phyloP scores from a whole-genome alignment of 1,140 invertebrate species.

The Andricus grossulariae region DNA sequence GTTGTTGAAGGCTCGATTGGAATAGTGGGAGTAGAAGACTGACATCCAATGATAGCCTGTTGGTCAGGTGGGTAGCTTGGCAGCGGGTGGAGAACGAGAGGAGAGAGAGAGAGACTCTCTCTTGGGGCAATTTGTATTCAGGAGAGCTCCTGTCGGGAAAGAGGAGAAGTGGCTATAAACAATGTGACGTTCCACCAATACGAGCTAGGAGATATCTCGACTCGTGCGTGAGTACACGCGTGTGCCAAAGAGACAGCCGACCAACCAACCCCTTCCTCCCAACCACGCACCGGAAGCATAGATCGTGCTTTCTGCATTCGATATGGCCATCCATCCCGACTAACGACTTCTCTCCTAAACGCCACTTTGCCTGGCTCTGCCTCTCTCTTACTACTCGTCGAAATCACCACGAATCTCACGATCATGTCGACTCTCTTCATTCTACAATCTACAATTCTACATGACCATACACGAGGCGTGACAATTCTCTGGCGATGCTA shows the following conservation, averaged over 20 bases:
- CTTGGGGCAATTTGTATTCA: constrained; percentile 68
- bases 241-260: constrained; percentile 64
- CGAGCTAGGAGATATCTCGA: constrained; percentile 54
- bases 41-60: background rate
- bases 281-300: constrained; percentile 67
- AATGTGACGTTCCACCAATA: constrained; percentile 68
- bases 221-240: constrained; percentile 55
- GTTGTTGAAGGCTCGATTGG: constrained; percentile 24
- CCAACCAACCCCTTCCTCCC: constrained; percentile 58
- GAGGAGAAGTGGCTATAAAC: constrained; percentile 73
- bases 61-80: constrained; percentile 32
- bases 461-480: too few species aligned
- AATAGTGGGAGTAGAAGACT: constrained; percentile 2
- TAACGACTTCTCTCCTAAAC: background rate
- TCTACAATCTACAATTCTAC: background rate
- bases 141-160: constrained; percentile 61
- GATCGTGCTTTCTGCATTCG: constrained; percentile 66
- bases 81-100: constrained; percentile 36
- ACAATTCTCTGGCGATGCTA: too few species aligned
- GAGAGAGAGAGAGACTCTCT: constrained; percentile 43
- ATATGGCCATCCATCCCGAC: constrained; percentile 55
- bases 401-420: constrained; percentile 23
- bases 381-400: too few species aligned
- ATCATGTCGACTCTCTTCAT: background rate
- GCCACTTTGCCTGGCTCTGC: constrained; percentile 3